These are phyloP conservation scores for Lomographa bimaculata DNA, from an alignment of 2,888 invertebrate species.

Conservation along the genomic window DNA sequence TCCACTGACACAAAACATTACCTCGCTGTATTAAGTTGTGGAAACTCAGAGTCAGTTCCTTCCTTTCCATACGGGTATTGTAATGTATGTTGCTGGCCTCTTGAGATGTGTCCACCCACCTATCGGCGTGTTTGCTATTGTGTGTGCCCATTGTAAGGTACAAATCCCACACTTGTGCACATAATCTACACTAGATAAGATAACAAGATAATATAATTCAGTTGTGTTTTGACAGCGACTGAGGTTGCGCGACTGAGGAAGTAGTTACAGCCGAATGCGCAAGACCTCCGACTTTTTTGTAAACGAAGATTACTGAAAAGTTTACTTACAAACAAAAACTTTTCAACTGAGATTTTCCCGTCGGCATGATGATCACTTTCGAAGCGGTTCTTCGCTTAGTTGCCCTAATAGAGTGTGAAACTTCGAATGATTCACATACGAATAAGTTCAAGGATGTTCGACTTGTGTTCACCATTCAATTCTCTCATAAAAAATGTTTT, in stretches of 20 bases:
- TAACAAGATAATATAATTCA: slow-evolving; percentile 45
- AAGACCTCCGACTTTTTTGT: slow-evolving; percentile 32
- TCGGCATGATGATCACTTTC: slow-evolving; percentile 24
- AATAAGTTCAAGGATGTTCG: slow-evolving; percentile 40
- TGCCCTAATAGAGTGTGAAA: slow-evolving; percentile 33
- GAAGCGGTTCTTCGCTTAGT: slow-evolving; percentile 21
- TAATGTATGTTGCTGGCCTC: slow-evolving; percentile 43
- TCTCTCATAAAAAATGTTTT: slow-evolving; percentile 24
- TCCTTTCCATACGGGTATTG: slow-evolving; percentile 68
- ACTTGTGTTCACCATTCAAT: no score
- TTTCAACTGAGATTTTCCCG: slow-evolving; percentile 7
- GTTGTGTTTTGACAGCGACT: slow-evolving; percentile 28
- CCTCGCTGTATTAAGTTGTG: slow-evolving; percentile 80
- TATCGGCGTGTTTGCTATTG: slow-evolving; percentile 59
- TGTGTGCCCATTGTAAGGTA: slow-evolving; percentile 70
- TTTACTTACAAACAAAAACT: slow-evolving; percentile 35
- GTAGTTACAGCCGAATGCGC: slow-evolving; percentile 27
- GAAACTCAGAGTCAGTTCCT: slow-evolving; percentile 75
- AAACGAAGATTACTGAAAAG: slow-evolving; percentile 34
- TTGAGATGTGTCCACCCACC: slow-evolving; percentile 43
- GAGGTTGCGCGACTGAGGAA: slow-evolving; percentile 17
- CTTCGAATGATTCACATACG: slow-evolving; percentile 31
- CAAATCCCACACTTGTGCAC: slow-evolving; percentile 74
- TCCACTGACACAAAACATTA: slow-evolving; percentile 26
- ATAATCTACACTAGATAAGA: slow-evolving; percentile 79